Percentiles rank a stretch among this genome's conserved stretches.
Conservation (phyloP, 2,888 invertebrate species). For the Stenichneumon culpator region DNA sequence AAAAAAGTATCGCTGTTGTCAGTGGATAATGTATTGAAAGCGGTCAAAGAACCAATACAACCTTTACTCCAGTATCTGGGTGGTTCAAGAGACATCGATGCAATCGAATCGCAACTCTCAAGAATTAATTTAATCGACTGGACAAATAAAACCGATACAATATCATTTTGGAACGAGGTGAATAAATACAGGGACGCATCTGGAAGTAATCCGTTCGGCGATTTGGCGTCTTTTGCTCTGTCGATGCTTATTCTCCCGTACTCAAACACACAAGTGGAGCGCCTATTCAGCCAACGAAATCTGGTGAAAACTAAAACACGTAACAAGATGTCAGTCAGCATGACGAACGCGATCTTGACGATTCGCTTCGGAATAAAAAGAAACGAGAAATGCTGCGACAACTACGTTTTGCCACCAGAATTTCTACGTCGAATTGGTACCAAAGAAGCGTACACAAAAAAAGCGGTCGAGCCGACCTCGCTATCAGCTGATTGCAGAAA, state of each 20-base stretch:
- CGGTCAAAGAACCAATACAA: slow-evolving; percentile 29
- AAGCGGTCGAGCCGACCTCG: not conserved
- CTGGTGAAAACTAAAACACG: slow-evolving; percentile 66
- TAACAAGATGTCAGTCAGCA: slow-evolving; percentile 55
- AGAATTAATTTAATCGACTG: slow-evolving; percentile 60
- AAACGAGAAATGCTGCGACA: slow-evolving; percentile 52
- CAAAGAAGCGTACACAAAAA: slow-evolving; percentile 43
- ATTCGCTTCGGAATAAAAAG: slow-evolving; percentile 60
- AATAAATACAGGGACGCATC: slow-evolving; percentile 63
- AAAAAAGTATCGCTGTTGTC: slow-evolving; percentile 62
- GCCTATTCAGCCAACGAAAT: slow-evolving; percentile 70
- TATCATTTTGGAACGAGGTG: slow-evolving; percentile 62
- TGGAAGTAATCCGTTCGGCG: slow-evolving; percentile 58
- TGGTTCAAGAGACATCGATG: slow-evolving; percentile 17
- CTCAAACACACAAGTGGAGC: slow-evolving; percentile 71
- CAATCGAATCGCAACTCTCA: slow-evolving; percentile 53
- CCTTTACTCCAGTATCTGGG: slow-evolving; percentile 34
- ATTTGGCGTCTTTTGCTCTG: slow-evolving; percentile 65
- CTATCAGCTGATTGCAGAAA: slow-evolving; percentile 3
- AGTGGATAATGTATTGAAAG: slow-evolving; percentile 47
- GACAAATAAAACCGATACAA: slow-evolving; percentile 57
- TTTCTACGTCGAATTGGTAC: slow-evolving; percentile 46
- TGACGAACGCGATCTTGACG: slow-evolving; percentile 58
- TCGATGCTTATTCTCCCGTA: slow-evolving; percentile 65
- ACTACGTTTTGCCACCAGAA: slow-evolving; percentile 53